Evolutionary conservation across 2,797 vertebrate genomes (phyloP).

Genomic region (Ctenochaetus hawaiiensis): DNA sequence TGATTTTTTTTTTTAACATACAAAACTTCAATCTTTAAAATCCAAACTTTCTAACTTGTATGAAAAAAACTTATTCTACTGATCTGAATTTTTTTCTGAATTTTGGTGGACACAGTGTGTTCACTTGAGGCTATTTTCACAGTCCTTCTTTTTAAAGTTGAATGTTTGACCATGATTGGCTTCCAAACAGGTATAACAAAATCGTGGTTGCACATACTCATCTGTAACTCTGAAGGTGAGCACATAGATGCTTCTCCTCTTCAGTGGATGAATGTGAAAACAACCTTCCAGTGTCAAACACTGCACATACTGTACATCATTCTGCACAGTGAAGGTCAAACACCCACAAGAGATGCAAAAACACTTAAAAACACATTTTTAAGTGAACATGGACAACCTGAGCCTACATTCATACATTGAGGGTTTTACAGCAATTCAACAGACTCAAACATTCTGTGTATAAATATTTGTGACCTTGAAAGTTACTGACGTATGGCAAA

Average conservation of each 20-base stretch:
- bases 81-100: background rate
- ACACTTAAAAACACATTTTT: background rate
- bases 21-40: no score
- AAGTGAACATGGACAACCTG: background rate
- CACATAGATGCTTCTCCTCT: background rate
- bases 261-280: constrained; percentile 14
- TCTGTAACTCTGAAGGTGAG: constrained; percentile 7
- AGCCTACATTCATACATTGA: background rate
- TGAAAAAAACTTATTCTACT: background rate
- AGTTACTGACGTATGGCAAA: no score
- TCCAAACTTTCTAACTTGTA: no score
- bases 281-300: constrained; percentile 4
- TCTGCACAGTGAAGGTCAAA: constrained; percentile 21
- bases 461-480: no score
- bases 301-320: constrained; percentile 3
- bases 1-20: no score
- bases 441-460: no score
- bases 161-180: background rate
- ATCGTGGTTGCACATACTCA: background rate
- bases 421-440: background rate
- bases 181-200: background rate
- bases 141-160: background rate
- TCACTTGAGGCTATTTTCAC: background rate
- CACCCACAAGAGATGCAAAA: background rate
- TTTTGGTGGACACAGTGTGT: background rate